phyloP scores from a whole-genome alignment of 2,888 invertebrate genomes.

The Phrixothrix hirtus region DNA sequence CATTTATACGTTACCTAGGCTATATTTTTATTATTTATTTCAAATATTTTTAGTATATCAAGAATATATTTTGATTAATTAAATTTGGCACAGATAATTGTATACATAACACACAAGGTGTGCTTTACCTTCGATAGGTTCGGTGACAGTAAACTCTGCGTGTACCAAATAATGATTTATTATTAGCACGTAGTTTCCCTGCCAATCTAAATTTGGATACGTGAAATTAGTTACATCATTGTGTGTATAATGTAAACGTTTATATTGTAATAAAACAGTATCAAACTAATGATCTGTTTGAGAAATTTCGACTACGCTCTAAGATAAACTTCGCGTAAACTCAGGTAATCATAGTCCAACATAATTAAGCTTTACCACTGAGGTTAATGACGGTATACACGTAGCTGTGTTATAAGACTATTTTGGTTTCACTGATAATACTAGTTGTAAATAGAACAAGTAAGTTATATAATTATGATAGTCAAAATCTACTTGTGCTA shows the following conservation, averaged over 20 bases:
- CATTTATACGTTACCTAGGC: background rate
- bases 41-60: too few species aligned
- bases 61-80: too few species aligned
- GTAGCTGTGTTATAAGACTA: conserved; percentile 3
- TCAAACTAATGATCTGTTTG: background rate
- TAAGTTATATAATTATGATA: background rate
- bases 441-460: background rate
- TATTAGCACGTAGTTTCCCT: too few species aligned
- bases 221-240: too few species aligned
- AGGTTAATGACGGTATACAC: conserved; percentile 11
- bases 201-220: too few species aligned
- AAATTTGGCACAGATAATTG: too few species aligned
- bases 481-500: too few species aligned
- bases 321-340: background rate
- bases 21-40: too few species aligned
- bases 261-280: background rate
- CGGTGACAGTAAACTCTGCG: too few species aligned
- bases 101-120: too few species aligned
- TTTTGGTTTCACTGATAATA: conserved; percentile 4
- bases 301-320: background rate
- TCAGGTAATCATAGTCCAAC: conserved; percentile 10
- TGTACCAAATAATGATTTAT: too few species aligned
- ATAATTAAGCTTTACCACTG: conserved; percentile 9
- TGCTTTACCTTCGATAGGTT: too few species aligned
- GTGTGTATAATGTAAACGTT: background rate